Evolutionary conservation across 2,797 vertebrate genomes (phyloP).

Genomic region (Galagoides demidoff): DNA sequence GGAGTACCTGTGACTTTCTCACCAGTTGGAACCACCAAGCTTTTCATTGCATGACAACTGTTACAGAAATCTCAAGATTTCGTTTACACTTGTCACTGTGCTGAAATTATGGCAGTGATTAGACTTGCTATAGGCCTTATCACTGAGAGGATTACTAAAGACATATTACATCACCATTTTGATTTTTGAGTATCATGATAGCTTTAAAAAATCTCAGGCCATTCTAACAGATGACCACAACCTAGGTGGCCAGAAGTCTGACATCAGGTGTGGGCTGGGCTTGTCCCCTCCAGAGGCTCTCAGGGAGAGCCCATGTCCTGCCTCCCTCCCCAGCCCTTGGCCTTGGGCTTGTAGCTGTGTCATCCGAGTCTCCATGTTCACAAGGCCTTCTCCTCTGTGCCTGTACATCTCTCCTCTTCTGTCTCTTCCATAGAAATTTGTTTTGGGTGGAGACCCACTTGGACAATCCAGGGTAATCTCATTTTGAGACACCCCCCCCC

Average conservation of each 20-base stretch:
- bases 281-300: background rate
- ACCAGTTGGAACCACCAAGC: accelerated
- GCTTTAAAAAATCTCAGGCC: background rate
- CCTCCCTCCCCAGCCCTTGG: background rate
- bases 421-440: background rate
- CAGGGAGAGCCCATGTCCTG: accelerated
- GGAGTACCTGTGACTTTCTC: background rate
- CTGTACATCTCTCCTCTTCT: background rate
- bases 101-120: background rate
- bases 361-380: accelerated
- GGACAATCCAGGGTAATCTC: background rate
- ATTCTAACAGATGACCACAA: accelerated
- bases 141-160: accelerated
- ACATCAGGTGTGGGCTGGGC: background rate
- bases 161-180: accelerated
- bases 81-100: accelerated
- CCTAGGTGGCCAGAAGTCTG: background rate
- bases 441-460: background rate
- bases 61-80: too few relatives aligned
- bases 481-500: background rate
- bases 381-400: background rate
- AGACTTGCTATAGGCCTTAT: background rate
- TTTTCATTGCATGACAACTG: accelerated
- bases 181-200: too few relatives aligned
- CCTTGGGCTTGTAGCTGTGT: too few relatives aligned